Evolutionary conservation across 2,113 vertebrate genomes (phyloP), one percentile per base, ranked within the genome.

Genomic region (Galeopterus variegatus): DNA sequence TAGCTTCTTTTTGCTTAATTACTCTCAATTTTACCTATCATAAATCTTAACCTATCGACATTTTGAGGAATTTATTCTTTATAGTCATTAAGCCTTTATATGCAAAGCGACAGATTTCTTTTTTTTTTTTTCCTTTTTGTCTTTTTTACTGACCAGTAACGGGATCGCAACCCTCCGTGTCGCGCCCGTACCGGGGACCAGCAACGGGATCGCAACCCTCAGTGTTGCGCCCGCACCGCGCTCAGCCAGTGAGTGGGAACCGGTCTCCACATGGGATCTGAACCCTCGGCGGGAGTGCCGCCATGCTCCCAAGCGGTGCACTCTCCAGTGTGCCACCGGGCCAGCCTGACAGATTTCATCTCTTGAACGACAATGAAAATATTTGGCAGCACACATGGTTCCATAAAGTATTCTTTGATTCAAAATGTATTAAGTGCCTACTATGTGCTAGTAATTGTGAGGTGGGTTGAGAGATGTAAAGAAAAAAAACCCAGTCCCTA

Each of bases 31-130:
- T 83, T 31, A 80, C 33, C 36, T 73, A 58, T 65, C 36, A 80
- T 70, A 72, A 58, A 88, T 76, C 60, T 95, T 89, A 83, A 60
- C 11, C 52, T 45, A 26, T 28, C 11, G 2, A 97, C 4, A 69
- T 88, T 73, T 92, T 86, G 36, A 82, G 4, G 50, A 91, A 88
- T 93, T 97, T 91, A 70, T 90, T 77, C 75, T 48, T 15, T 24
- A 94, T 94, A 41, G 41, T 41, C 41, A 41, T 41, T 41, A 41
- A 41, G 41, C 41, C 41, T 41, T 41, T 41, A 41, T 41, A 41
- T 41, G 41, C 41, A 41, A 41, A 41, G 41, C 41, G 41, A 41
- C 41, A 41, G 41, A 89, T 88, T 75, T 88, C 15, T n/a, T n/a
- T n/a, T n/a, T n/a, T n/a, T n/a, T n/a, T n/a, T n/a, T n/a, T n/a